Percentiles rank a stretch among this genome's conserved stretches.
Evolutionary conservation across 2,888 invertebrate species (phyloP).

Genomic region (Dolichomitus sp.): DNA sequence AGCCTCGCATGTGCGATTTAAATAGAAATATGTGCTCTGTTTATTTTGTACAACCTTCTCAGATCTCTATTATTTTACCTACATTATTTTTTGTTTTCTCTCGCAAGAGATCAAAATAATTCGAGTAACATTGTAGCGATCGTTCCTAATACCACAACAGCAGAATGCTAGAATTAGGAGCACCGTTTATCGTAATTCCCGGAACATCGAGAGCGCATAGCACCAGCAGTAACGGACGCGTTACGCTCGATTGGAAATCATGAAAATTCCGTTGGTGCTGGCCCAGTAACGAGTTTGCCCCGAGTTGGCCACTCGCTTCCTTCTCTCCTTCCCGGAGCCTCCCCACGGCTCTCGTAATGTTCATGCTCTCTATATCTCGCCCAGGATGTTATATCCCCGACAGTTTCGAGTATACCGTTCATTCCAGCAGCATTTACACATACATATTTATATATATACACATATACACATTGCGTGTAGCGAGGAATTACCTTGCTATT

Average conservation of each 20-base stretch:
- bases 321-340: constrained; percentile 5
- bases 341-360: constrained; percentile 11
- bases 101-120: not conserved
- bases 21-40: no score
- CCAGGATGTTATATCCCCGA: constrained; percentile 43
- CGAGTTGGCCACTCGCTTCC: constrained; percentile 33
- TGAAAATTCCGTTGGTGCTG: constrained; percentile 63
- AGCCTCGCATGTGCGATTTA: not conserved
- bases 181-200: constrained; percentile 29
- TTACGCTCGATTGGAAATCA: constrained; percentile 73
- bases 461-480: not conserved
- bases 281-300: constrained; percentile 53
- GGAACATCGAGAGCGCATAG: constrained; percentile 36
- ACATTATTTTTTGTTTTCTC: not conserved
- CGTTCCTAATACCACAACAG: not conserved
- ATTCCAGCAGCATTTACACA: not conserved
- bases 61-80: no score
- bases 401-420: constrained; percentile 47
- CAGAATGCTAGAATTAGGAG: not conserved
- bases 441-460: not conserved
- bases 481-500: constrained; percentile 89
- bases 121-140: constrained; percentile 13
- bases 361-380: constrained; percentile 53
- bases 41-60: no score
- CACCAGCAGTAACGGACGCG: constrained; percentile 40